A percentile compares a stretch with the other conserved stretches of the same genome.
phyloP scores from a whole-genome alignment of 2,113 vertebrate species.

The Chloropsis hardwickii region DNA sequence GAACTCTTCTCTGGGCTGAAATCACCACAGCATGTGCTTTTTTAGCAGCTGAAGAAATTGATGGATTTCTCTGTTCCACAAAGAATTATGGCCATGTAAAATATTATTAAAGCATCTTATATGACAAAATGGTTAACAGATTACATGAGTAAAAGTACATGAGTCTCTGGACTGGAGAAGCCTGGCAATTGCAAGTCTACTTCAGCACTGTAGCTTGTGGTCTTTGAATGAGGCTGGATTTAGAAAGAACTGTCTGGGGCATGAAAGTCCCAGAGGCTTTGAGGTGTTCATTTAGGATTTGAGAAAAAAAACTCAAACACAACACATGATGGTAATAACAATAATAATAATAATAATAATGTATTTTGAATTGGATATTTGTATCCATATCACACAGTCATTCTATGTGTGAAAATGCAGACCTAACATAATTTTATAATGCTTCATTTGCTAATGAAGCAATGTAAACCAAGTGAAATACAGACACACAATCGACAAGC shows the following conservation, averaged over 20 bases:
- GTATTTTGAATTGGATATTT: slow-evolving; percentile 40
- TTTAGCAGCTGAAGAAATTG: background rate
- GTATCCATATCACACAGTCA: background rate
- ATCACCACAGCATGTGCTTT: background rate
- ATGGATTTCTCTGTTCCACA: slow-evolving; percentile 40
- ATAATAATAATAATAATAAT: background rate
- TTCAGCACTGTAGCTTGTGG: background rate
- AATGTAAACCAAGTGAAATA: background rate
- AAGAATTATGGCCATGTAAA: slow-evolving; percentile 65
- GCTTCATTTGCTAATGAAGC: slow-evolving; percentile 38
- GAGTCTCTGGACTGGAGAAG: background rate
- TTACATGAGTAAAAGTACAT: background rate
- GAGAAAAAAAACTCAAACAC: background rate
- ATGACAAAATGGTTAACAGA: slow-evolving; percentile 53
- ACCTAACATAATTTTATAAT: slow-evolving; percentile 8
- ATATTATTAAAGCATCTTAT: slow-evolving; percentile 62
- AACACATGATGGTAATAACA: background rate
- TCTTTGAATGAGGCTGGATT: background rate
- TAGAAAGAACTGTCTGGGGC: background rate
- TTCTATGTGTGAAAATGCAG: background rate
- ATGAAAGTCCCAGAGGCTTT: background rate
- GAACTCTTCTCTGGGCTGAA: slow-evolving; percentile 7
- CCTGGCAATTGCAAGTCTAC: slow-evolving; percentile 14
- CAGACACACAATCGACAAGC: background rate
- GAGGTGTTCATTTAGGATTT: slow-evolving; percentile 54